A percentile compares a stretch with the other conserved stretches of the same genome.
phyloP scores from a whole-genome alignment of 92 coral and sea anemone genomes.

The Phymanthus crucifer region DNA sequence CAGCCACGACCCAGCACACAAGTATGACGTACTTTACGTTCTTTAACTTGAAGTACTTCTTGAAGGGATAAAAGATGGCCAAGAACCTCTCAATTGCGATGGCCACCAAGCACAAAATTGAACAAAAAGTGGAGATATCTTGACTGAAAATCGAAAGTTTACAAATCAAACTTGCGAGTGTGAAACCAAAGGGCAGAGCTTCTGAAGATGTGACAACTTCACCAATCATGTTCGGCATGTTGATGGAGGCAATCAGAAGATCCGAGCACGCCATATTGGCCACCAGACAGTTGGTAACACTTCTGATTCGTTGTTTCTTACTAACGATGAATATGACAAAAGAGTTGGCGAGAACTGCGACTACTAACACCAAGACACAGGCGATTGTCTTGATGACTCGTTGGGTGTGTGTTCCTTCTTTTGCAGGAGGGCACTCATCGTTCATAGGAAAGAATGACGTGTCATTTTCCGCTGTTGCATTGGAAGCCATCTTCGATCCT shows the following conservation, averaged over 20 bases:
- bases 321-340: constrained; percentile 47
- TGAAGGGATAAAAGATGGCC: constrained; percentile 70
- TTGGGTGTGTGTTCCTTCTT: constrained; percentile 10
- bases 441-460: neutral
- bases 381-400: constrained; percentile 38
- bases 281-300: constrained; percentile 50
- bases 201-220: constrained; percentile 42
- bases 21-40: constrained; percentile 54
- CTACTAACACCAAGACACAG: constrained; percentile 27
- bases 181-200: constrained; percentile 31
- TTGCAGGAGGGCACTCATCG: constrained; percentile 12
- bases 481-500: neutral
- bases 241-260: constrained; percentile 47
- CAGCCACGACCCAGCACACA: constrained; percentile 55
- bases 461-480: neutral
- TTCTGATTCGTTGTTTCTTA: constrained; percentile 39
- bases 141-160: constrained; percentile 51
- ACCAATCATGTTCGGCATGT: constrained; percentile 55
- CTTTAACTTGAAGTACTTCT: constrained; percentile 47
- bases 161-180: constrained; percentile 36
- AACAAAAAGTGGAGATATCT: constrained; percentile 66
- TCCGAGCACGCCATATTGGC: constrained; percentile 71
- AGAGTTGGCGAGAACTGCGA: constrained; percentile 48
- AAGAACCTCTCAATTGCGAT: constrained; percentile 70
- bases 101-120: constrained; percentile 61